Conservation (phyloP, 1,140 invertebrate genomes). For the Mercenaria mercenaria region DNA sequence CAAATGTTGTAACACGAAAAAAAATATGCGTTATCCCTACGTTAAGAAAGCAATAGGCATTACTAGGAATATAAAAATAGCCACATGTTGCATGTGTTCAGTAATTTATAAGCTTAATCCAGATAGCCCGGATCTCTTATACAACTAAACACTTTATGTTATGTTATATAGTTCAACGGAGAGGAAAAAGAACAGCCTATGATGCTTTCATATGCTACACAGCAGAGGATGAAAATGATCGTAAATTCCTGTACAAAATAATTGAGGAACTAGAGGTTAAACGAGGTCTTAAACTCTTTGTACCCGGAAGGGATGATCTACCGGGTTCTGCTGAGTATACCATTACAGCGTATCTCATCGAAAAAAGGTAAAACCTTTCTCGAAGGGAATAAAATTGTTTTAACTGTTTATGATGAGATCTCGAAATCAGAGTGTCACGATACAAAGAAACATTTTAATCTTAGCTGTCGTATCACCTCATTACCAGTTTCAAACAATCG, state of each 20-base stretch:
- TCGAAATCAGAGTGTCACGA: no score
- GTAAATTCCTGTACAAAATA: constrained; percentile 83
- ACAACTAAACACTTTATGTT: neutral
- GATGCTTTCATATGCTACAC: constrained; percentile 86
- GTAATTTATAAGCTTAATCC: no score
- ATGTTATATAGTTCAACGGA: constrained; percentile 68
- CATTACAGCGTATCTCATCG: constrained; percentile 83
- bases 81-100: neutral
- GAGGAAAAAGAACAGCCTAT: constrained; percentile 73
- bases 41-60: no score
- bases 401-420: no score
- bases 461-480: no score
- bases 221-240: constrained; percentile 73
- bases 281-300: constrained; percentile 82
- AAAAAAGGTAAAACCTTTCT: constrained; percentile 76
- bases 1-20: no score
- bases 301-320: constrained; percentile 83
- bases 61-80: neutral
- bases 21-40: no score
- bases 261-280: constrained; percentile 79
- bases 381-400: no score
- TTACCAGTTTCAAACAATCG: no score
- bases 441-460: no score
- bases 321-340: constrained; percentile 81
- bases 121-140: no score